phyloP scores from a whole-genome alignment of 2,888 invertebrate species.

The Biston stratarius region DNA sequence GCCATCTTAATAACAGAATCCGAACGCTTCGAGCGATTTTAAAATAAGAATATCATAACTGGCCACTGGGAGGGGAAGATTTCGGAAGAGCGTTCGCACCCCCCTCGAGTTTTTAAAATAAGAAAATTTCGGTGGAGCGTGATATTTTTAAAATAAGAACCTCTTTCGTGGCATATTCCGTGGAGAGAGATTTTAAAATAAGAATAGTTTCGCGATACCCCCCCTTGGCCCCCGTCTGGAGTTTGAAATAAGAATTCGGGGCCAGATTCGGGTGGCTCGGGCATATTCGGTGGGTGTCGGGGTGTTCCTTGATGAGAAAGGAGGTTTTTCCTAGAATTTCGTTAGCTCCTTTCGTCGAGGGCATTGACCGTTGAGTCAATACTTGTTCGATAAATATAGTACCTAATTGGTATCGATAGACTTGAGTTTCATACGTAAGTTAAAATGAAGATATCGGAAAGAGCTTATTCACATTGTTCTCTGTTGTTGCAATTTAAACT shows the following conservation, averaged over 20 bases:
- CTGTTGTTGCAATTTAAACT: too few relatives aligned
- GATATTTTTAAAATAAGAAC: slow-evolving; percentile 86
- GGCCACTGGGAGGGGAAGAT: slow-evolving; percentile 77
- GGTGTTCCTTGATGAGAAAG: slow-evolving; percentile 82
- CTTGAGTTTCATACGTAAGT: slow-evolving; percentile 26
- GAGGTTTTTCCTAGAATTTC: slow-evolving; percentile 84
- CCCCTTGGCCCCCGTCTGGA: slow-evolving; percentile 75
- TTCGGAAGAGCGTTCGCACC: slow-evolving; percentile 83
- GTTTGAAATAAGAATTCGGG: slow-evolving; percentile 85
- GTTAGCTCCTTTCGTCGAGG: slow-evolving; percentile 73
- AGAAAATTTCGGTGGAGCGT: slow-evolving; percentile 86
- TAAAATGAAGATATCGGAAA: too few relatives aligned
- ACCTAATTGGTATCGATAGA: slow-evolving; percentile 69
- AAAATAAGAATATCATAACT: slow-evolving; percentile 85
- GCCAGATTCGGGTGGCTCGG: slow-evolving; percentile 78
- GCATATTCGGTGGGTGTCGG: slow-evolving; percentile 79
- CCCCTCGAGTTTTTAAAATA: slow-evolving; percentile 80
- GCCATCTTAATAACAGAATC: slow-evolving; percentile 84
- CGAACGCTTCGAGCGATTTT: slow-evolving; percentile 83
- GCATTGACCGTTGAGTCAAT: slow-evolving; percentile 81
- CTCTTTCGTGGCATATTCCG: slow-evolving; percentile 86
- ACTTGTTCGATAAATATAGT: slow-evolving; percentile 74
- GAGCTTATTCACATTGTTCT: too few relatives aligned
- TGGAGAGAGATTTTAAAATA: slow-evolving; percentile 86
- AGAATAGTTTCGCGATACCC: slow-evolving; percentile 85